Percentiles rank a stretch among this genome's conserved stretches.
These are phyloP conservation scores for Delia radicum DNA, from an alignment of 1,140 invertebrate genomes.

Conservation along the genomic window DNA sequence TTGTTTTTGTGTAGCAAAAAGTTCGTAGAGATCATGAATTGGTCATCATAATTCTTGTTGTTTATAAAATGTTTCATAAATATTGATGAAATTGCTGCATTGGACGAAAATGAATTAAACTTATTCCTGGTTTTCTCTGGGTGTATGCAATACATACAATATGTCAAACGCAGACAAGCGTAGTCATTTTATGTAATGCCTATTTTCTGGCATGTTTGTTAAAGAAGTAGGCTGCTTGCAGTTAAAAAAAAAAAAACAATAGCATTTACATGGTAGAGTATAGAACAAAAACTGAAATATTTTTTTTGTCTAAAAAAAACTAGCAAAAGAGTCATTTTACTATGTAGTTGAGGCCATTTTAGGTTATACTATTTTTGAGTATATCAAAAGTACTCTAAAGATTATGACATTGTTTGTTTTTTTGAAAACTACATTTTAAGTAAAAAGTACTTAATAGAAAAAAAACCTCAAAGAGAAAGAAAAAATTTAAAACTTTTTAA, in stretches of 20 bases:
- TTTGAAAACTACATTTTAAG: too few relatives aligned
- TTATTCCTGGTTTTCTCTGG: too few relatives aligned
- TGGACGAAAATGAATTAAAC: too few relatives aligned
- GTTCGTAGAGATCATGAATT: too few relatives aligned
- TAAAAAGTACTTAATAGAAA: not conserved
- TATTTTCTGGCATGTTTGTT: conserved; percentile 11
- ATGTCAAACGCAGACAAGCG: conserved; percentile 19
- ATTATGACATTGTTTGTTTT: too few relatives aligned
- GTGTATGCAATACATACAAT: not conserved
- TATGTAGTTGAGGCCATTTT: not conserved
- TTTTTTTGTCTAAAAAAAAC: not conserved
- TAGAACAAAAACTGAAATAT: not conserved
- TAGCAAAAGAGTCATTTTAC: not conserved
- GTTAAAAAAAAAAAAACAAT: not conserved
- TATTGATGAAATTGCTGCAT: too few relatives aligned
- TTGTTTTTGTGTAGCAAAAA: too few relatives aligned
- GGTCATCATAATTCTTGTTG: too few relatives aligned
- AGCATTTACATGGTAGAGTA: not conserved
- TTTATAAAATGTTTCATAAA: too few relatives aligned
- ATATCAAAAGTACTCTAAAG: too few relatives aligned
- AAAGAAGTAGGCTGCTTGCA: conserved; percentile 11
- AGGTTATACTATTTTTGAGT: too few relatives aligned
- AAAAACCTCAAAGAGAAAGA: not conserved
- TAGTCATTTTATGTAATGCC: conserved; percentile 17
- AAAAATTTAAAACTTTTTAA: too few relatives aligned